A percentile compares a stretch with the other conserved stretches of the same genome.
phyloP scores from a whole-genome alignment of 2,797 vertebrate genomes.

The Anguilla megastoma region DNA sequence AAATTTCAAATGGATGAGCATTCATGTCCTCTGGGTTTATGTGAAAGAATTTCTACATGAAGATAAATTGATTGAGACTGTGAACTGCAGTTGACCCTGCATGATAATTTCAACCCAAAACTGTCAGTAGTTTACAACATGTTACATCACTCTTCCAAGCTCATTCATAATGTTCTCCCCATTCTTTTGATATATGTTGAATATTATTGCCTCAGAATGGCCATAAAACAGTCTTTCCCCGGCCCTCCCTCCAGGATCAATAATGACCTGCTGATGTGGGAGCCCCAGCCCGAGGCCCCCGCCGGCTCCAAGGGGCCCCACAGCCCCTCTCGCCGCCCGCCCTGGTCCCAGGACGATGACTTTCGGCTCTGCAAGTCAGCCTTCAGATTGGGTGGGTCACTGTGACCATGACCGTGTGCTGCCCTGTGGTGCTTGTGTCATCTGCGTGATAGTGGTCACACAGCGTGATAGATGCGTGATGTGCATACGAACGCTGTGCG shows the following conservation, averaged over 20 bases:
- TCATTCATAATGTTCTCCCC: background rate
- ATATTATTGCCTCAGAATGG: background rate
- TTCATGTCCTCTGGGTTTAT: background rate
- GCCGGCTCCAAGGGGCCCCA: slow-evolving; percentile 43
- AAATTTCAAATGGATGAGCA: too few species aligned
- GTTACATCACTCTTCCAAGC: background rate
- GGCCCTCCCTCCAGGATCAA: slow-evolving; percentile 74
- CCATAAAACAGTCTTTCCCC: background rate
- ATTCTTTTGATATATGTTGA: background rate
- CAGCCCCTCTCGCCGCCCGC: slow-evolving; percentile 43
- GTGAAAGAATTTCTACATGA: background rate
- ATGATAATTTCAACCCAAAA: background rate
- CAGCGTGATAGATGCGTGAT: too few species aligned
- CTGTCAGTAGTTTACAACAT: background rate
- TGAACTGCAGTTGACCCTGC: background rate
- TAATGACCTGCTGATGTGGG: slow-evolving; percentile 94
- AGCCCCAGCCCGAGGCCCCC: slow-evolving; percentile 72
- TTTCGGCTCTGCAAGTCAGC: slow-evolving; percentile 89
- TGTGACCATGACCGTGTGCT: background rate
- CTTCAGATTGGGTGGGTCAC: slow-evolving; percentile 79
- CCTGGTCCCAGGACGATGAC: slow-evolving; percentile 60
- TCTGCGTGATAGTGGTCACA: background rate
- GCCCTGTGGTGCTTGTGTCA: background rate
- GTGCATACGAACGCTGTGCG: background rate
- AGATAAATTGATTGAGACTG: background rate